Evolutionary conservation across 1,140 invertebrate genomes (phyloP), one percentile per base, ranked within the genome.

Genomic region (Lycorma delicatula): DNA sequence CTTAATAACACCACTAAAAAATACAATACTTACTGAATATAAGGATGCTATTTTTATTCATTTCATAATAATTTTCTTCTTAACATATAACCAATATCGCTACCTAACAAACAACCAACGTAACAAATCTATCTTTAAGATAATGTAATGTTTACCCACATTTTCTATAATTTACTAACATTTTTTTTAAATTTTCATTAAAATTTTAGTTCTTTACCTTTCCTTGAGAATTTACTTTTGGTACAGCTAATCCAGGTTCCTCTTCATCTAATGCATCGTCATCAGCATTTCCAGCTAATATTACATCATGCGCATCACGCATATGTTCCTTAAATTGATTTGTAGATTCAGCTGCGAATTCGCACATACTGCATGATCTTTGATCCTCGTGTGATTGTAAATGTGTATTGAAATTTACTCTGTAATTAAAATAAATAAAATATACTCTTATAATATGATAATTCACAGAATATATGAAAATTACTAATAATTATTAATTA

Each of bases 191-290:
- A n/a, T n/a, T n/a, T n/a, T n/a, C n/a, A n/a, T n/a, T n/a, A n/a
- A n/a, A n/a, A n/a, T n/a, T n/a, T n/a, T n/a, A n/a, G n/a, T n/a
- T n/a, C n/a, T 22, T 44, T 1, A 57, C 56, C 74, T 90, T 89
- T 13, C 87, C 86, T 58, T 92, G 85, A 0, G 84, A 85, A 66
- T 89, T 90, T 3, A 89, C 79, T 49, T 84, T 81, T 1, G 88
- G 85, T 12, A 84, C 75, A 11, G 81, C 70, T 0, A 86, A 68
- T 9, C 78, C 81, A 3, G 77, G 75, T 49, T 87, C 82, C 16
- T 88, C 82, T 27, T 80, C 76, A 13, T 77, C 79, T 2, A 81
- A 79, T 18, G 75, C 72, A 7, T 22, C 22, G 13, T 76, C 74
- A 13, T 58, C 54, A 36, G 68, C 67, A 3, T 61, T 56, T 12